These are phyloP conservation scores for Tupaia chinensis DNA, from an alignment of 2,113 vertebrate species.

Conservation along the genomic window DNA sequence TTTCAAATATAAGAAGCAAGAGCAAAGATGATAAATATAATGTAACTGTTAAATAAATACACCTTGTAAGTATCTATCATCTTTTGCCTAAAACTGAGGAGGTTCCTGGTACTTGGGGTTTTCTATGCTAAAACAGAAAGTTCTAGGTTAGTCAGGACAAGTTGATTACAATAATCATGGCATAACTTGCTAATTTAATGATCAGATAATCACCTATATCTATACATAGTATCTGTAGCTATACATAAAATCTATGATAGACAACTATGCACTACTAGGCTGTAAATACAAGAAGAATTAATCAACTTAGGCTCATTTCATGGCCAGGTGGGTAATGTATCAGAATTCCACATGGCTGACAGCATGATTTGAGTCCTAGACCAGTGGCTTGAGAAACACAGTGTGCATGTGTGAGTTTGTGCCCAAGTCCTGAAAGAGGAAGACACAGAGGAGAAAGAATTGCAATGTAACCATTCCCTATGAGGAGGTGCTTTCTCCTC, in stretches of 20 bases:
- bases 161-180: background rate
- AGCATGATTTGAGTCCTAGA: too few relatives aligned
- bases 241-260: background rate
- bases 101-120: background rate
- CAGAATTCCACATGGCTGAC: too few relatives aligned
- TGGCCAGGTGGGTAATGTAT: too few relatives aligned
- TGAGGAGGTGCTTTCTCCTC: too few relatives aligned
- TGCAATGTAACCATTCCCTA: too few relatives aligned
- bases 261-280: background rate
- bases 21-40: slow-evolving; percentile 1
- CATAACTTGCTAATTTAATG: slow-evolving; percentile 9
- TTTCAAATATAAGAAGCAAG: slow-evolving; percentile 53
- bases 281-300: background rate
- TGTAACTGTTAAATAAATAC: slow-evolving; percentile 27
- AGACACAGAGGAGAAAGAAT: too few relatives aligned
- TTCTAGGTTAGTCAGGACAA: background rate
- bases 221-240: background rate
- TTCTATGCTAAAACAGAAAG: background rate
- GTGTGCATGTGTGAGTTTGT: too few relatives aligned
- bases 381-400: too few relatives aligned
- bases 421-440: too few relatives aligned
- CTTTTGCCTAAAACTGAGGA: background rate
- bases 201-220: background rate
- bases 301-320: too few relatives aligned
- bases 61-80: background rate